Base-by-base conservation (phyloP, 2,113 vertebrate genomes). In the Tamias sibiricus region DNA sequence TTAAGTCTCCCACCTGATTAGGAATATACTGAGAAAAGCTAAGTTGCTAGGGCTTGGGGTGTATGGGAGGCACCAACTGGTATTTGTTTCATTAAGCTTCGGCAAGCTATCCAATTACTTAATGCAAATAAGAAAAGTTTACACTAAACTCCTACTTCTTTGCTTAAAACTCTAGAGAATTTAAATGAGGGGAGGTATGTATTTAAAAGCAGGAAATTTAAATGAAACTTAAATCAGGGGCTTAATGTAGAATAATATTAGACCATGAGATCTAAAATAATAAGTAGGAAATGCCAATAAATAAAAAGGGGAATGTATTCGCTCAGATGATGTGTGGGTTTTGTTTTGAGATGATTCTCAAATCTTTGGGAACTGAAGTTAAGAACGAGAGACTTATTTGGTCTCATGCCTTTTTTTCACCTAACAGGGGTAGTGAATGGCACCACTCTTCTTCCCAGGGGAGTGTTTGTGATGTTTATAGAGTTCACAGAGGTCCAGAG, bases 11-110 rank as follows among this genome's bases (percentile, higher is more conserved):
- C 17, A 71, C 40, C 79, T 94, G 92, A 85, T 37, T 92, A 96
- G 92, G 95, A 96, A 87, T 95, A 77, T 82, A 71, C 76, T n/a
- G 49, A 91, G 92, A 75, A 91, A 96, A 96, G 90, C 91, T 79
- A 69, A 72, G 94, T 95, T 94, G 94, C 93, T 54, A 75, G 93
- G 95, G 90, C 97, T 97, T 96, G 97, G 6, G 26, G 94, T 96
- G 11, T 88, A 95, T 94, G 96, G 84, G 32, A 47, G 84, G 88
- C 89, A 87, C 97, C 77, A 97, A 94, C 77, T 93, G 84, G 57
- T 98, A 95, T 98, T 99, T 98, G 98, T 98, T 98, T 98, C 98
- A 96, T 98, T 98, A 98, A 98, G 98, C 98, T 98, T 95, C 77
- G 96, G 59, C 97, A 98, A 98, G 97, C 96, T 95, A 96, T 90